These are phyloP conservation scores for Eciton burchellii DNA, from an alignment of 1,140 invertebrate genomes.

Conservation along the genomic window DNA sequence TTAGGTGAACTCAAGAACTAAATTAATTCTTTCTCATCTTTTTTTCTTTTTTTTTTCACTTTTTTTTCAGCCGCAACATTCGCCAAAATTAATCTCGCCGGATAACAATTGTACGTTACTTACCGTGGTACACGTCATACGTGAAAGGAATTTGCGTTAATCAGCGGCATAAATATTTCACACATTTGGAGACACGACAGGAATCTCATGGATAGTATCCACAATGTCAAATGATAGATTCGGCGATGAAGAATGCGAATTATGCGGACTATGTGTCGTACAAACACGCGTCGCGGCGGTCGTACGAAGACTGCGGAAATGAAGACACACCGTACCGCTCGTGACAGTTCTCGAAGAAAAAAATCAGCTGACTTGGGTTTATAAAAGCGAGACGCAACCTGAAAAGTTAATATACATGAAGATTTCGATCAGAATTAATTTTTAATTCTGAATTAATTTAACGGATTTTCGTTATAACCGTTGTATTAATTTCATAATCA, in stretches of 20 bases:
- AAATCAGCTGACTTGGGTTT: conserved; percentile 30
- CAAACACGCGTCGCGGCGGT: conserved; percentile 41
- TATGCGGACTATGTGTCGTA: conserved; percentile 8
- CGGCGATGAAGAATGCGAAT: background rate
- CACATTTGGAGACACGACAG: conserved; percentile 5
- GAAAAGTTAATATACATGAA: background rate
- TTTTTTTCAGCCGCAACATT: background rate
- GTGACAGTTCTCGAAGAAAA: conserved; percentile 22
- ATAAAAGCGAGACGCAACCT: background rate
- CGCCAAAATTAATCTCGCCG: conserved; percentile 5
- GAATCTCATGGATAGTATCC: background rate
- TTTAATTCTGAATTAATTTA: too few species aligned
- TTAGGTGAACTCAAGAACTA: too few species aligned
- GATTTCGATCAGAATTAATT: background rate
- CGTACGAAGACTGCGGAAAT: conserved; percentile 51
- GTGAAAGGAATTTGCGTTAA: conserved; percentile 11
- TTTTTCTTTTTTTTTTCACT: too few species aligned
- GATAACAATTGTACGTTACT: conserved; percentile 4
- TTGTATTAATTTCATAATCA: too few species aligned
- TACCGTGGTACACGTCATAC: conserved; percentile 42
- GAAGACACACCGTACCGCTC: conserved; percentile 46
- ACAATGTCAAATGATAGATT: background rate
- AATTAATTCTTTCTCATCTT: background rate
- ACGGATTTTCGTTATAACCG: too few species aligned
- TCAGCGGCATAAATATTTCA: conserved; percentile 9